These are phyloP conservation scores for Oasisia sp. DNA, from an alignment of 2,888 invertebrate species.

Conservation along the genomic window DNA sequence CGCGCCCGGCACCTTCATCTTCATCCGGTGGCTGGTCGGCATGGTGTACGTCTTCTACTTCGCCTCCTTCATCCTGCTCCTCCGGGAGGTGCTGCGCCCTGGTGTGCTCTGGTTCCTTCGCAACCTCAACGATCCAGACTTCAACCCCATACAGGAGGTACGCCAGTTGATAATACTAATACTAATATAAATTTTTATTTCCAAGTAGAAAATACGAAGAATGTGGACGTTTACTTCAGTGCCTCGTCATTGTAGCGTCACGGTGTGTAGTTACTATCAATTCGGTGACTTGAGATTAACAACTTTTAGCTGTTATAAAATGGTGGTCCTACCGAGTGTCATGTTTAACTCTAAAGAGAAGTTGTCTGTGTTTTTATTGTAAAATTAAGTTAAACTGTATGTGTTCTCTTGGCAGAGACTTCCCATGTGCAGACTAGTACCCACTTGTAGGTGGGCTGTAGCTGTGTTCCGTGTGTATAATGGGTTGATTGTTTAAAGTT, in stretches of 20 bases:
- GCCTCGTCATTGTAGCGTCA: too few relatives aligned
- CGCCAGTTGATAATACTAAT: not conserved
- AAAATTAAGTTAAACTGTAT: not conserved
- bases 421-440: not conserved
- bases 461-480: not conserved
- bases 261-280: too few relatives aligned
- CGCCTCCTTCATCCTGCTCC: conserved; percentile 86
- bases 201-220: too few relatives aligned
- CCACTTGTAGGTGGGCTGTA: not conserved
- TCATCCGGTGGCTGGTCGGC: conserved; percentile 94
- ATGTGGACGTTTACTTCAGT: too few relatives aligned
- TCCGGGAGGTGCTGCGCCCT: conserved; percentile 93
- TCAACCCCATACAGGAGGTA: conserved; percentile 94
- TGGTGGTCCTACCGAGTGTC: too few relatives aligned
- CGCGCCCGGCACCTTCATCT: conserved; percentile 96
- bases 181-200: too few relatives aligned
- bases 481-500: not conserved
- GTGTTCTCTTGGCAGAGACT: not conserved
- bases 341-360: too few relatives aligned
- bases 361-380: too few relatives aligned
- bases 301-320: too few relatives aligned
- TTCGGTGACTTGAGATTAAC: too few relatives aligned
- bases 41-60: conserved; percentile 99
- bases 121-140: conserved; percentile 98
- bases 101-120: conserved; percentile 98